Evolutionary conservation across 2,888 invertebrate species (phyloP), one percentile per base, ranked within the genome.

Genomic region (Drosophila tripunctata): DNA sequence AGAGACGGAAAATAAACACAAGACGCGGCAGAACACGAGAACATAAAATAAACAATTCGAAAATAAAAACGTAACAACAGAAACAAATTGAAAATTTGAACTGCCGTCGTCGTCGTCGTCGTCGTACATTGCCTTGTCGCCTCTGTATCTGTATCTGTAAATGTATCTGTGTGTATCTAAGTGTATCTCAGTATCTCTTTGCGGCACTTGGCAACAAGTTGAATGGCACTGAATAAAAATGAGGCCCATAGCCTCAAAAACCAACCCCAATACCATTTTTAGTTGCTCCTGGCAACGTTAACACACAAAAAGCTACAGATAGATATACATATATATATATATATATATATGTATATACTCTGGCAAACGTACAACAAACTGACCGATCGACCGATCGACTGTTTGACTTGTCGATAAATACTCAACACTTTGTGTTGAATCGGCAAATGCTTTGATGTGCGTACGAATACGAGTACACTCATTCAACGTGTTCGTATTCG

Each of bases 31-130:
- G 24, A 66, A 62, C 52, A 67, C 54, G 17, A 62, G 51, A 83
- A 80, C 78, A 83, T 81, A 68, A 75, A 80, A 81, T 83, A 81
- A 83, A 83, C 84, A 81, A 78, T 83, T 80, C 73, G 61, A 83
- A 83, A 81, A 83, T 81, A 81, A 81, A 83, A 81, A 83, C 84
- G 75, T 79, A 74, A 78, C 72, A 81, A 71, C 71, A n/a, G 60
- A 77, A 78, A 76, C 63, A 74, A 79, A 73, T 76, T 79, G 66
- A 73, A 77, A 79, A 69, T 75, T 60, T 72, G 76, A 72, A 66
- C n/a, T n/a, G n/a, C n/a, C n/a, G n/a, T n/a, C n/a, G n/a, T n/a
- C n/a, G n/a, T n/a, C n/a, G n/a, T n/a, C n/a, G 52, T 60, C 66
- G 63, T 57, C 72, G 76, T 73, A 66, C 73, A 69, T 75, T 66